phyloP scores from a whole-genome alignment of 2,888 invertebrate species.

The Troides helena region DNA sequence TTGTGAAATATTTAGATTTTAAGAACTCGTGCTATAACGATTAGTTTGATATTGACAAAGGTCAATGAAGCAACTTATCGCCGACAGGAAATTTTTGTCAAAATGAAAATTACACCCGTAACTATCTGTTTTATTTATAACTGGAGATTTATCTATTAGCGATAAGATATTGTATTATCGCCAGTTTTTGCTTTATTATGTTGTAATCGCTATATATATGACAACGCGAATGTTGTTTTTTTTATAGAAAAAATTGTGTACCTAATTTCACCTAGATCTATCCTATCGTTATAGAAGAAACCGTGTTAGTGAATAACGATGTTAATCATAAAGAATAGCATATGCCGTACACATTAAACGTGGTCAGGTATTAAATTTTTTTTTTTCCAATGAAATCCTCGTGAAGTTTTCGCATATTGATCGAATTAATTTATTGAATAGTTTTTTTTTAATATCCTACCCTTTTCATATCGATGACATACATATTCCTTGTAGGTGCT shows the following conservation, averaged over 20 bases:
- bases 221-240: not conserved
- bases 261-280: slow-evolving; percentile 25
- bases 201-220: slow-evolving; percentile 1
- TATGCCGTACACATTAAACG: not conserved
- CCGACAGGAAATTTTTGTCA: slow-evolving; percentile 16
- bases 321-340: not conserved
- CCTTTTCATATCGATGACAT: no score
- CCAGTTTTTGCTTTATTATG: not conserved
- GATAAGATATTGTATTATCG: slow-evolving; percentile 24
- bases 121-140: slow-evolving; percentile 25
- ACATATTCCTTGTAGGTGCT: no score
- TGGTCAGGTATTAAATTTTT: no score
- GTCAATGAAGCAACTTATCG: slow-evolving; percentile 4
- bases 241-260: slow-evolving; percentile 2
- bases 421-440: no score
- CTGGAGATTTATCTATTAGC: slow-evolving; percentile 13
- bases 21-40: not conserved
- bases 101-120: slow-evolving; percentile 16
- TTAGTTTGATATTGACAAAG: not conserved
- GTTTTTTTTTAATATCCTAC: no score
- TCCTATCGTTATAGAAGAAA: slow-evolving; percentile 21
- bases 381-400: no score
- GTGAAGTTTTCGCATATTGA: no score
- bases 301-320: slow-evolving; percentile 1
- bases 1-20: no score